A percentile compares a stretch with the other conserved stretches of the same genome.
Conservation (phyloP, 1,140 invertebrate genomes). For the Leptinotarsa undecemlineata region DNA sequence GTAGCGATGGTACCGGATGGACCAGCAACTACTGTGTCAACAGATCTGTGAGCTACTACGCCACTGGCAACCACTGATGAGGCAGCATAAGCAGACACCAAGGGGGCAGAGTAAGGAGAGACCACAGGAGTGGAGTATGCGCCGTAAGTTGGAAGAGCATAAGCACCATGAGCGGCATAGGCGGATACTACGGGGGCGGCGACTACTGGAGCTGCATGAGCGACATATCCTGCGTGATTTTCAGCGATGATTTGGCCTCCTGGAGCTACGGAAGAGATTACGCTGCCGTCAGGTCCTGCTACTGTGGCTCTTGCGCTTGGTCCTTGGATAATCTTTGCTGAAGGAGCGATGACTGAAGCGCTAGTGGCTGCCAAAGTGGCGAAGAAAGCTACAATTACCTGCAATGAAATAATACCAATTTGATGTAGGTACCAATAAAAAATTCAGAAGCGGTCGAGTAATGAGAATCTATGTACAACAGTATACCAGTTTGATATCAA, state of each 20-base stretch:
- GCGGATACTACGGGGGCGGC: conserved; percentile 28
- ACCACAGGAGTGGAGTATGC: conserved; percentile 17
- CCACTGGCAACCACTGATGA: too few species aligned
- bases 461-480: too few species aligned
- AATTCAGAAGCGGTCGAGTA: too few species aligned
- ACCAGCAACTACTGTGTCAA: too few species aligned
- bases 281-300: conserved; percentile 44
- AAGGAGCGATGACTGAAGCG: conserved; percentile 36
- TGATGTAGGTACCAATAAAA: too few species aligned
- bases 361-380: conserved; percentile 37
- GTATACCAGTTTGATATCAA: too few species aligned
- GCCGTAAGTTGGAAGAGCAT: not conserved
- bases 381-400: conserved; percentile 19
- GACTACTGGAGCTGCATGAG: conserved; percentile 32
- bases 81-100: too few species aligned
- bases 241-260: conserved; percentile 42
- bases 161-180: conserved; percentile 28
- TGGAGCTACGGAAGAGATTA: conserved; percentile 41
- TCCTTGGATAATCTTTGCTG: conserved; percentile 42
- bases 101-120: conserved; percentile 22
- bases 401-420: not conserved
- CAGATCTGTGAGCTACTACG: too few species aligned
- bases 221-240: conserved; percentile 34
- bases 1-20: too few species aligned
- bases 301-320: conserved; percentile 41